These are phyloP conservation scores for Ptilorrhoa leucosticta DNA, from an alignment of 2,113 vertebrate genomes.

Conservation along the genomic window DNA sequence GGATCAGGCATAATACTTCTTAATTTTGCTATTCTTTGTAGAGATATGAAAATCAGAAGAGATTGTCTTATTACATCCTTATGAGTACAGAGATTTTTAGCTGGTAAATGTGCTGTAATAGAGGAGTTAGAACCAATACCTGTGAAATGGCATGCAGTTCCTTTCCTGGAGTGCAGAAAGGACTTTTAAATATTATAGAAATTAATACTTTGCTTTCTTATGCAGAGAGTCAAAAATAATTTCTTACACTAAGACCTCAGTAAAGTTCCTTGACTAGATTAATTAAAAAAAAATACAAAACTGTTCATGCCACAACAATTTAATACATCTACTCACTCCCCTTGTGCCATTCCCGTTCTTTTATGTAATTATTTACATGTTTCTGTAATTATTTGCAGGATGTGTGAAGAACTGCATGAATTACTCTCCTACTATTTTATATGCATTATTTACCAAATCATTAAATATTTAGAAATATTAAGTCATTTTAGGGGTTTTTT, in stretches of 20 bases:
- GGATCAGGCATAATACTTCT: not conserved
- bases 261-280: not conserved
- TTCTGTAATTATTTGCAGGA: not conserved
- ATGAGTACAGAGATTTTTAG: not conserved
- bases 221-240: not conserved
- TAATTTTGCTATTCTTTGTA: not conserved
- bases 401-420: not conserved
- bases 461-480: not conserved
- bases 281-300: not conserved
- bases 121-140: not conserved
- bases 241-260: not conserved
- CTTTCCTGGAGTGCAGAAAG: not conserved
- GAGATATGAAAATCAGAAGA: not conserved
- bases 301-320: not conserved
- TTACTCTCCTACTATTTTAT: not conserved
- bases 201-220: not conserved
- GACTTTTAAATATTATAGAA: not conserved
- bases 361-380: not conserved
- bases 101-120: not conserved
- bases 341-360: not conserved
- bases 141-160: not conserved
- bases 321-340: not conserved
- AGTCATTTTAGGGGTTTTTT: accelerated
- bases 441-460: not conserved
- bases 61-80: not conserved